These are phyloP conservation scores for Perdita meconis DNA, from an alignment of 2,888 invertebrate genomes.

Conservation along the genomic window DNA sequence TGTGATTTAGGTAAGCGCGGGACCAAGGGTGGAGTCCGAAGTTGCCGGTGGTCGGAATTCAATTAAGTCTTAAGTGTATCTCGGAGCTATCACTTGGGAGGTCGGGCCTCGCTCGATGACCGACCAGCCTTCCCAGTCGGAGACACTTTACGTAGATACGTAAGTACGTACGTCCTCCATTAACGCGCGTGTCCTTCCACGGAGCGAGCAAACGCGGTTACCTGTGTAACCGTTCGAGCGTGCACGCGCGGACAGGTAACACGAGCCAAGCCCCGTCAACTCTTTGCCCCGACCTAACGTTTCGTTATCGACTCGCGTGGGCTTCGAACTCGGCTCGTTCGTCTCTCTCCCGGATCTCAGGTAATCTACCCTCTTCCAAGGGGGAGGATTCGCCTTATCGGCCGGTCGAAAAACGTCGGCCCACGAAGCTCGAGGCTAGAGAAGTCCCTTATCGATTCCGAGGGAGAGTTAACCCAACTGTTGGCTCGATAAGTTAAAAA, in stretches of 20 bases:
- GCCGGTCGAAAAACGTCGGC: slow-evolving; percentile 5
- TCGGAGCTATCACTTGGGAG: slow-evolving; percentile 69
- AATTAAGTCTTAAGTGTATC: slow-evolving; percentile 80
- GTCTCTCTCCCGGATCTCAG: background rate
- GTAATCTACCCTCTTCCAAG: slow-evolving; percentile 49
- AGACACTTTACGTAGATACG: slow-evolving; percentile 40
- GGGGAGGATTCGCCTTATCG: slow-evolving; percentile 46
- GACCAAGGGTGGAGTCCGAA: slow-evolving; percentile 63
- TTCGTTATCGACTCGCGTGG: slow-evolving; percentile 31
- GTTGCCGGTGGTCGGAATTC: slow-evolving; percentile 78
- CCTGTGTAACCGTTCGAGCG: background rate
- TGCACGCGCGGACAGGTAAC: background rate
- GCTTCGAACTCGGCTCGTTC: slow-evolving; percentile 12
- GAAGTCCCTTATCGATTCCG: slow-evolving; percentile 30
- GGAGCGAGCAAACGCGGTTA: slow-evolving; percentile 21
- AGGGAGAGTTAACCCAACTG: slow-evolving; percentile 17
- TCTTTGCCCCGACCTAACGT: background rate
- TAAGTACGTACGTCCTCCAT: slow-evolving; percentile 60
- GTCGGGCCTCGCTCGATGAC: slow-evolving; percentile 55
- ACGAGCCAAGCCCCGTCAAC: background rate
- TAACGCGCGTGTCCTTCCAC: slow-evolving; percentile 53
- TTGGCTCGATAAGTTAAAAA: slow-evolving; percentile 35
- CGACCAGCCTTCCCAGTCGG: slow-evolving; percentile 55
- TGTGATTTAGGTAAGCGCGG: slow-evolving; percentile 78
- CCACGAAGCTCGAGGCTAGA: slow-evolving; percentile 5